These are phyloP conservation scores for Eretmocerus hayati DNA, from an alignment of 2,888 invertebrate species.

Conservation along the genomic window DNA sequence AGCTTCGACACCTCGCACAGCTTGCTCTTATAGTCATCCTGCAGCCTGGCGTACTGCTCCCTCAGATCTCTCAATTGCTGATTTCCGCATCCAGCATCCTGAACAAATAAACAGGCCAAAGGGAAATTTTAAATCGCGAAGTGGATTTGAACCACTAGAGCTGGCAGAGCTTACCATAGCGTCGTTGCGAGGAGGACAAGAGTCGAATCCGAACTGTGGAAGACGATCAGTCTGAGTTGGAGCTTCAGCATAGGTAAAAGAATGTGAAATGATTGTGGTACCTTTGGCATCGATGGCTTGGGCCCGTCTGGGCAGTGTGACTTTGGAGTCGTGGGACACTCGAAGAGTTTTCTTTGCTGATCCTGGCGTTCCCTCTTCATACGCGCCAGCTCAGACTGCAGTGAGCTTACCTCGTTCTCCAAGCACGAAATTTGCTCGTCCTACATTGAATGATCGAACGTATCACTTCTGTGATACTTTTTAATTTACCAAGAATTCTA, in stretches of 20 bases:
- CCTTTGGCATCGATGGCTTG: neutral
- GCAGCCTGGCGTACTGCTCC: slow-evolving; percentile 57
- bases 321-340: slow-evolving; percentile 38
- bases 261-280: too few species aligned
- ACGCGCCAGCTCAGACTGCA: slow-evolving; percentile 49
- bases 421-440: slow-evolving; percentile 56
- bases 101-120: too few species aligned
- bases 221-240: too few species aligned
- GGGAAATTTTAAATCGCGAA: too few species aligned
- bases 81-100: slow-evolving; percentile 39
- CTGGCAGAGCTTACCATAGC: slow-evolving; percentile 4
- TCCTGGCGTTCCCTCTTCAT: slow-evolving; percentile 51
- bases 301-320: slow-evolving; percentile 31
- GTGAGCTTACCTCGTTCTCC: slow-evolving; percentile 55
- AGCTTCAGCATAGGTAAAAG: too few species aligned
- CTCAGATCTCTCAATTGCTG: slow-evolving; percentile 48
- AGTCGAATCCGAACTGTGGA: neutral
- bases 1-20: slow-evolving; percentile 58
- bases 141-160: too few species aligned
- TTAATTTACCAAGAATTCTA: too few species aligned
- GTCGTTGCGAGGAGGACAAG: slow-evolving; percentile 1
- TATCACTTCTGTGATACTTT: too few species aligned
- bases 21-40: slow-evolving; percentile 63
- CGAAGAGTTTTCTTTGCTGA: slow-evolving; percentile 44
- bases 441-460: too few species aligned